Evolutionary conservation across 2,888 invertebrate species (phyloP), one percentile per base, ranked within the genome.

Genomic region (Acanthoscelides obtectus): DNA sequence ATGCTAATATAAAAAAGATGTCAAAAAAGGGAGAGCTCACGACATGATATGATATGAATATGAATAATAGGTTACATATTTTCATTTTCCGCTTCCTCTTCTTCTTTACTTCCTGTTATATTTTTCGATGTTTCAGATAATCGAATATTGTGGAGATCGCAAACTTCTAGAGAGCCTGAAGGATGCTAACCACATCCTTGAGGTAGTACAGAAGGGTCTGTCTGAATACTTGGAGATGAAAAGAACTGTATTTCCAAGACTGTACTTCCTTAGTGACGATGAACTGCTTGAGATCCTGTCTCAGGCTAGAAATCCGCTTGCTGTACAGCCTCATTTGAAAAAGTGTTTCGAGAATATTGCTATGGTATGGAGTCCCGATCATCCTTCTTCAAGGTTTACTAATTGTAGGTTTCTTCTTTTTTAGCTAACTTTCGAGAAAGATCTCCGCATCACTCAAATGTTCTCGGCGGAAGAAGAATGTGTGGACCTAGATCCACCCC

Each of bases 311-410:
- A 93, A 94, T 81, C 93, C 94, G 0, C 85, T 89, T 66, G 90
- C 93, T 0, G 93, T 95, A 0, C 94, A 94, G 83, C 94, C 94
- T 0, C 93, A 94, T 85, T 86, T 94, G n/a, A 88, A 91, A 76
- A 94, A 94, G 84, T 94, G 94, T 84, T 94, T 94, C 84, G 94
- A 94, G 83, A 93, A 92, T 80, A 92, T 94, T 78, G 90, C 91
- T 8, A 88, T 86, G 86, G 90, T 89, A 80, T 73, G 77, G 73
- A 27, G 19, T 71, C 22, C 21, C 27, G 22, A 0, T 22, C 20
- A 64, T 22, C 22, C 45, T 64, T 64, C 66, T 21, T 66, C 22
- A 68, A 71, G 17, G 20, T 66, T 65, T 22, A 66, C 67, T 12
- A 64, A 0, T 0, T 25, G 0, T 70, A 70, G 70, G 22, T 21